These are phyloP conservation scores for Exephanes ischioxanthus DNA, from an alignment of 2,888 invertebrate species.

Conservation along the genomic window DNA sequence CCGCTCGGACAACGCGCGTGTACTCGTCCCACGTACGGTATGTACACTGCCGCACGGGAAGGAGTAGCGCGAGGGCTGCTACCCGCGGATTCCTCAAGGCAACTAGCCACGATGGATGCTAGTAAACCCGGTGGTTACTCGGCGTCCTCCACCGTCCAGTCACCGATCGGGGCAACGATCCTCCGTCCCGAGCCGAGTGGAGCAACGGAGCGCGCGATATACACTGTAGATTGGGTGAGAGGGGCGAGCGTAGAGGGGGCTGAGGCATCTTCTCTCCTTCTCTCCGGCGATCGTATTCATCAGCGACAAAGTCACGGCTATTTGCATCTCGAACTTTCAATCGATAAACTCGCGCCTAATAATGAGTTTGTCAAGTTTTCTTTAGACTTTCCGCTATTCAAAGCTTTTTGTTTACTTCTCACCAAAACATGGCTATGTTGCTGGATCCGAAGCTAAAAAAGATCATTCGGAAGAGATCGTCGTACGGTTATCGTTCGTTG, in stretches of 20 bases:
- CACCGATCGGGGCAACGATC: conserved; percentile 70
- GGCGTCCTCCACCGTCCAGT: conserved; percentile 63
- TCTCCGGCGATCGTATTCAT: background rate
- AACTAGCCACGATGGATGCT: conserved; percentile 66
- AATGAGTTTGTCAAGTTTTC: no score
- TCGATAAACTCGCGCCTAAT: background rate
- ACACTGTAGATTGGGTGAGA: background rate
- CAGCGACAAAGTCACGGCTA: background rate
- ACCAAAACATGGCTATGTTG: no score
- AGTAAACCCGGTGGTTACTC: conserved; percentile 61
- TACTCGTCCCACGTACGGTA: background rate
- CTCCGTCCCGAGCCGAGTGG: conserved; percentile 63
- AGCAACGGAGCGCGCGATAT: conserved; percentile 29
- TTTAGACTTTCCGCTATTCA: no score
- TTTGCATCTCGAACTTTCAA: background rate
- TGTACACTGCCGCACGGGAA: conserved; percentile 36
- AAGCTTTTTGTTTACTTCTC: no score
- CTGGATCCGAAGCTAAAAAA: no score
- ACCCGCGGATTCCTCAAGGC: conserved; percentile 62
- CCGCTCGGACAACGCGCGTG: conserved; percentile 11
- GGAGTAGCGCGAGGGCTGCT: conserved; percentile 59
- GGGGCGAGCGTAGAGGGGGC: background rate
- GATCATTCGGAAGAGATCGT: no score
- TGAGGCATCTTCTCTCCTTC: no score
- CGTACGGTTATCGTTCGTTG: no score